Evolutionary conservation across 37 sponge, comb jelly and placozoan species (phyloP).

Genomic region (Ephydatia muelleri): DNA sequence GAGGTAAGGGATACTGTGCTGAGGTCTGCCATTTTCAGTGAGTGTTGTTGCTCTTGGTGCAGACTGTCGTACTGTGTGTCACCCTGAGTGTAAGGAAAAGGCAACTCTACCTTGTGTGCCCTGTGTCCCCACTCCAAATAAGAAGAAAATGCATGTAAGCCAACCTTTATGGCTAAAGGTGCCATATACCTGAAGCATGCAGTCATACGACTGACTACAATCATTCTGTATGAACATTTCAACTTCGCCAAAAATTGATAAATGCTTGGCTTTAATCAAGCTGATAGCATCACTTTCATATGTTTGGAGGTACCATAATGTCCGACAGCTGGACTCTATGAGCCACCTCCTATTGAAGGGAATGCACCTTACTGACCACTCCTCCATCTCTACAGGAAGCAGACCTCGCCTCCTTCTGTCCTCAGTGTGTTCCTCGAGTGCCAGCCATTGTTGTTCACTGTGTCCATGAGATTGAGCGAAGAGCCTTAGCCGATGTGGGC

Average conservation of each 20-base stretch:
- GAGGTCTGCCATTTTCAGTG: too few species aligned
- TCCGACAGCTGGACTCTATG: too few species aligned
- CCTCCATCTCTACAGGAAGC: conserved; percentile 55
- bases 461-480: conserved; percentile 79
- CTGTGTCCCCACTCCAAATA: conserved; percentile 74
- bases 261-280: too few species aligned
- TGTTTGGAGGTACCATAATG: too few species aligned
- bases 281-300: too few species aligned
- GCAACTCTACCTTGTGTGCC: conserved; percentile 90
- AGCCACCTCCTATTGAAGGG: too few species aligned
- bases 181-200: too few species aligned
- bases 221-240: too few species aligned
- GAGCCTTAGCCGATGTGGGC: conserved; percentile 85
- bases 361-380: background rate
- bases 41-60: background rate
- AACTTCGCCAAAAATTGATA: too few species aligned
- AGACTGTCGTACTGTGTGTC: conserved; percentile 86
- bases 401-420: conserved; percentile 78
- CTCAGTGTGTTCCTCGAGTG: conserved; percentile 74
- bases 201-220: too few species aligned
- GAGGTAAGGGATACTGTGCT: conserved; percentile 32
- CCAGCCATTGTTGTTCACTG: conserved; percentile 85
- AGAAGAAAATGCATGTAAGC: conserved; percentile 27
- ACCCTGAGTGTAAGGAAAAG: conserved; percentile 73
- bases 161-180: too few species aligned